Percentiles rank a stretch among this genome's conserved stretches.
phyloP scores from a whole-genome alignment of 2,888 invertebrate species.

The Macaria notata region DNA sequence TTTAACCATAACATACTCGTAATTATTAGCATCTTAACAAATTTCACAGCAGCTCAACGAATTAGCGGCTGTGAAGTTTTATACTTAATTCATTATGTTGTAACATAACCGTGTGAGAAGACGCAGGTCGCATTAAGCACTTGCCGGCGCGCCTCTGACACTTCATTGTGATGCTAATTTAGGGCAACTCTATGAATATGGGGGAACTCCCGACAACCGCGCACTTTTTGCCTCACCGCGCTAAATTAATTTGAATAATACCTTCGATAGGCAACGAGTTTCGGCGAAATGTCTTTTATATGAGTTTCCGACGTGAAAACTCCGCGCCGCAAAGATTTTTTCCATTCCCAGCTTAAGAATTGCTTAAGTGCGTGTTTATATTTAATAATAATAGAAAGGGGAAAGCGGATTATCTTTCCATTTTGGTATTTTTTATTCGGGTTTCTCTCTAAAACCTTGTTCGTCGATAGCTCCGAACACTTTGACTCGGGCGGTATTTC shows the following conservation, averaged over 20 bases:
- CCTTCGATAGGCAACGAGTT: slow-evolving; percentile 73
- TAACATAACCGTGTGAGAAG: slow-evolving; percentile 71
- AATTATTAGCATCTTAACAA: slow-evolving; percentile 51
- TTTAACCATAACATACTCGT: slow-evolving; percentile 29
- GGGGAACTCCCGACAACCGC: slow-evolving; percentile 64
- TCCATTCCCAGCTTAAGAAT: slow-evolving; percentile 57
- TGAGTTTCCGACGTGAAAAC: slow-evolving; percentile 70
- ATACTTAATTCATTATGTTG: slow-evolving; percentile 73
- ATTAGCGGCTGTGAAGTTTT: slow-evolving; percentile 65
- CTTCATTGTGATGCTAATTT: slow-evolving; percentile 82
- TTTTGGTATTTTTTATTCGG: slow-evolving; percentile 34
- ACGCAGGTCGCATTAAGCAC: slow-evolving; percentile 72
- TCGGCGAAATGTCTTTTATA: slow-evolving; percentile 74
- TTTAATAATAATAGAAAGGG: slow-evolving; percentile 55
- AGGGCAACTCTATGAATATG: slow-evolving; percentile 78
- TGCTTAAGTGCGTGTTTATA: slow-evolving; percentile 59
- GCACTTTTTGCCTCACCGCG: slow-evolving; percentile 77
- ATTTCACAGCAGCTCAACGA: slow-evolving; percentile 57
- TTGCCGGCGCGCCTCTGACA: slow-evolving; percentile 70
- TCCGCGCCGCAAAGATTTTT: slow-evolving; percentile 56
- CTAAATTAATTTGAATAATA: slow-evolving; percentile 81
- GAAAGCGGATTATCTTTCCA: slow-evolving; percentile 47
- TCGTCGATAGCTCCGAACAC: slow-evolving; percentile 27
- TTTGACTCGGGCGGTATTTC: slow-evolving; percentile 34
- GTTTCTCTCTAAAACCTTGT: slow-evolving; percentile 26